Conservation (phyloP, 2,888 invertebrate genomes). For the Mythimna impura region DNA sequence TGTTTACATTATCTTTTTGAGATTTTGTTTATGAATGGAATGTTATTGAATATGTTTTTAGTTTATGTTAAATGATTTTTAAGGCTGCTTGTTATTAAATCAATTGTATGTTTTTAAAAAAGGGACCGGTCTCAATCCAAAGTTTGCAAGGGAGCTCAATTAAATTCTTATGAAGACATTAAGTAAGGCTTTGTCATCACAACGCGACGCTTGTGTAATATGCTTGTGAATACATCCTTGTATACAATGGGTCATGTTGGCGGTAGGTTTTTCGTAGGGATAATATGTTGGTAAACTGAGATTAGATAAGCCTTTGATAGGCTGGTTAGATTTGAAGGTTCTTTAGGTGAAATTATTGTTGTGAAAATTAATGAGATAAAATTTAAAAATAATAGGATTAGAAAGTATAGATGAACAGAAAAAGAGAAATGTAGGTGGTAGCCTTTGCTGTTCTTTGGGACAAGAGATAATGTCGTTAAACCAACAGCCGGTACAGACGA, state of each 20-base stretch:
- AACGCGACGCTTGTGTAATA: slow-evolving; percentile 28
- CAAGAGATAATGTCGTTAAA: neutral
- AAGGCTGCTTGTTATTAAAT: neutral
- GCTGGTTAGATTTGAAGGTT: neutral
- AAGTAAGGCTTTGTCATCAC: slow-evolving; percentile 26
- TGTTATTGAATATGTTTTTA: neutral
- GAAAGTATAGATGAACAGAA: neutral
- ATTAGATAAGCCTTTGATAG: neutral
- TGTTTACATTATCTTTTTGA: neutral
- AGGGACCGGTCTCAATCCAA: slow-evolving; percentile 35
- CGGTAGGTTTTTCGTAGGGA: neutral
- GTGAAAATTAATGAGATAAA: neutral
- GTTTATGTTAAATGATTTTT: neutral
- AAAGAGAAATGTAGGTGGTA: neutral
- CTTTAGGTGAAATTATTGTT: slow-evolving; percentile 1
- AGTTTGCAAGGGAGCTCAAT: slow-evolving; percentile 64
- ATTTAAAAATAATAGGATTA: too few species aligned
- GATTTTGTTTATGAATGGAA: neutral
- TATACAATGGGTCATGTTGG: slow-evolving; percentile 40
- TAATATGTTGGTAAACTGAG: neutral
- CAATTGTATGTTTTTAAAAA: neutral
- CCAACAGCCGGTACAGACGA: neutral
- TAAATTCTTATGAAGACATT: slow-evolving; percentile 64
- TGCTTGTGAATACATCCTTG: slow-evolving; percentile 31
- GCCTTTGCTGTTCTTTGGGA: neutral